A percentile compares a stretch with the other conserved stretches of the same genome.
phyloP scores from a whole-genome alignment of 1,140 invertebrate species.

The roundworm (Caenorhabditis elegans) region WBcel235 BX284606.5:7233501-7234000 shows the following conservation, averaged over 20 bases:
- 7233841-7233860: neutral
- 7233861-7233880: neutral
- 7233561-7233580: neutral
- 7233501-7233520: neutral
- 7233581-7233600: neutral
- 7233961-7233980: neutral
- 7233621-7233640: neutral
- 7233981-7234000: neutral
- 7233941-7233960: neutral
- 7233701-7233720: neutral
- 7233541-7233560: neutral
- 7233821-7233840: neutral
- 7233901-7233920: slow-evolving; percentile 5
- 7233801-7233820: neutral
- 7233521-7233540: neutral
- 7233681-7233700: neutral
- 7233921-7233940: neutral
- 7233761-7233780: no score
- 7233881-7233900: neutral
- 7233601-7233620: neutral
- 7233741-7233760: no score
- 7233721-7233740: no score
- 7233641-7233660: neutral
- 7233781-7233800: no score
- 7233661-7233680: neutral